Conservation (phyloP, 1,140 invertebrate species). For the Nixonia krombeini region DNA sequence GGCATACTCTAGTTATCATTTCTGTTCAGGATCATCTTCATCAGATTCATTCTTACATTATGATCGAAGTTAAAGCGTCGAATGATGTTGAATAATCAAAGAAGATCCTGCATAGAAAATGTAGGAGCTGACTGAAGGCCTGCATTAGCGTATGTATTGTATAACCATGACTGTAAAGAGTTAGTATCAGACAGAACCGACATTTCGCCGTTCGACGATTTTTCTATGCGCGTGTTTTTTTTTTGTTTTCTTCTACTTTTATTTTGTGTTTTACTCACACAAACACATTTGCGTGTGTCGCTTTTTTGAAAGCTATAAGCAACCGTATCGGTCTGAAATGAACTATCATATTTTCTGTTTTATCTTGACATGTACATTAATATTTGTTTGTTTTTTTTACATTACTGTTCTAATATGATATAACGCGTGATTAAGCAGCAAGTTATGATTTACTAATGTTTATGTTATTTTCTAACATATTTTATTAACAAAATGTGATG, state of each 20-base stretch:
- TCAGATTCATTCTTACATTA: too few species aligned
- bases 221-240: conserved; percentile 20
- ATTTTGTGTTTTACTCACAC: conserved; percentile 3
- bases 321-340: background rate
- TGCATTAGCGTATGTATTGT: conserved; percentile 1
- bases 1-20: conserved; percentile 3
- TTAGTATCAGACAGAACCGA: conserved; percentile 29
- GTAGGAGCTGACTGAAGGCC: background rate
- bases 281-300: background rate
- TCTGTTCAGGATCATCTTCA: background rate
- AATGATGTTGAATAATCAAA: conserved; percentile 2
- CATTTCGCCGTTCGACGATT: conserved; percentile 46
- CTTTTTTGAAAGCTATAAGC: conserved; percentile 3
- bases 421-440: background rate
- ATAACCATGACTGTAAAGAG: background rate
- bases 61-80: background rate
- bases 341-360: background rate
- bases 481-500: background rate
- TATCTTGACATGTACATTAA: too few species aligned
- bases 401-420: too few species aligned
- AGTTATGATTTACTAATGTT: background rate
- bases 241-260: conserved; percentile 8
- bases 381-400: too few species aligned
- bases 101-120: conserved; percentile 9
- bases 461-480: background rate